Conservation (phyloP, 2,797 vertebrate genomes). For the Xenops minutus region DNA sequence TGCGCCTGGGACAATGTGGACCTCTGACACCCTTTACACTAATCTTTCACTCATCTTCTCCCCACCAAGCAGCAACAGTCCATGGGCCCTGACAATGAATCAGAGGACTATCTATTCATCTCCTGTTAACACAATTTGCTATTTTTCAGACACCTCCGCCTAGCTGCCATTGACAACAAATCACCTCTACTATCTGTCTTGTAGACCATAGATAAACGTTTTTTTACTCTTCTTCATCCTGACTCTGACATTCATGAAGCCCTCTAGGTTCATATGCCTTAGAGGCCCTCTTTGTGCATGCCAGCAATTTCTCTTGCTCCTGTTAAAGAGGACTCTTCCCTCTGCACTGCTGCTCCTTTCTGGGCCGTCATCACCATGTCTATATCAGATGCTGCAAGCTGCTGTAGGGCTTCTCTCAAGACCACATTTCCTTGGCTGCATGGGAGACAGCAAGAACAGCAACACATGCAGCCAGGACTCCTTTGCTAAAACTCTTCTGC, state of each 20-base stretch:
- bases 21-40: background rate
- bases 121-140: background rate
- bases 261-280: background rate
- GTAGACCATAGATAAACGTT: background rate
- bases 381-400: rapidly evolving
- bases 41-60: background rate
- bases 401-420: background rate
- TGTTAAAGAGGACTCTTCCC: background rate
- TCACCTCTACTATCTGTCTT: background rate
- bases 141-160: background rate
- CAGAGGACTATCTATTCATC: background rate
- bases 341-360: background rate
- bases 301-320: background rate
- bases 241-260: background rate
- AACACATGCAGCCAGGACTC: background rate
- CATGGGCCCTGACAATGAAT: background rate
- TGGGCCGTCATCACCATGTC: background rate
- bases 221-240: background rate
- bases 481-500: background rate
- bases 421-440: background rate
- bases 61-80: background rate
- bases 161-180: background rate
- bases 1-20: rapidly evolving
- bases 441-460: background rate
- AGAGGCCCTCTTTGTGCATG: background rate